These are phyloP conservation scores for Leptopilina myrica DNA, from an alignment of 2,888 invertebrate species.

Conservation along the genomic window DNA sequence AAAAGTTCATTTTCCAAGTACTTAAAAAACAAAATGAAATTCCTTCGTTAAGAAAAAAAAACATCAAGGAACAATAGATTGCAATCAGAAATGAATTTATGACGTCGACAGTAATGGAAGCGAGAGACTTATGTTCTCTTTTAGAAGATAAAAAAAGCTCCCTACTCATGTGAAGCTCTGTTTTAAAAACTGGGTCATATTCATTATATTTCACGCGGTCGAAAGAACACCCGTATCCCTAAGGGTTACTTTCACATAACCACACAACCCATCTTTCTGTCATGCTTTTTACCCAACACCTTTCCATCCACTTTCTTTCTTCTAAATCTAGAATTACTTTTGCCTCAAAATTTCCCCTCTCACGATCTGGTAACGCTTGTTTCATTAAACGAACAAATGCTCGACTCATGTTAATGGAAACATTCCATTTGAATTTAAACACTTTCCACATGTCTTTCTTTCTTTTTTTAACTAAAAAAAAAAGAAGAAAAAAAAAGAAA, in stretches of 20 bases:
- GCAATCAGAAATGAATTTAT: conserved; percentile 30
- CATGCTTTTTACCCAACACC: conserved; percentile 44
- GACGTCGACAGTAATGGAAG: conserved; percentile 2
- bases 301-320: conserved; percentile 1
- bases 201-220: conserved; percentile 64
- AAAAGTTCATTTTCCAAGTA: too few relatives aligned
- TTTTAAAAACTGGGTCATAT: conserved; percentile 70
- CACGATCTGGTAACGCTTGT: conserved; percentile 15
- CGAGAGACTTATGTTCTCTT: background rate
- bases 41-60: background rate
- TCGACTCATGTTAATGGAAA: background rate
- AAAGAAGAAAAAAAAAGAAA: background rate
- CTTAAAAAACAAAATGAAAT: too few relatives aligned
- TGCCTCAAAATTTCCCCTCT: conserved; percentile 1
- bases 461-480: background rate
- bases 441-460: background rate
- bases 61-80: background rate
- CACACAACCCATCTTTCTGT: conserved; percentile 49
- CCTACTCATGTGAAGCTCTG: conserved; percentile 60
- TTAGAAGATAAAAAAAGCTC: conserved; percentile 59
- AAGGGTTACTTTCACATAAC: conserved; percentile 47
- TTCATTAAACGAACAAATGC: conserved; percentile 14
- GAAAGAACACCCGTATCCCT: conserved; percentile 50
- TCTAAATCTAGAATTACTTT: conserved; percentile 15
- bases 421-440: conserved; percentile 6